Evolutionary conservation across 1,140 invertebrate species (phyloP).

Genomic region (Diorhabda sublineata): DNA sequence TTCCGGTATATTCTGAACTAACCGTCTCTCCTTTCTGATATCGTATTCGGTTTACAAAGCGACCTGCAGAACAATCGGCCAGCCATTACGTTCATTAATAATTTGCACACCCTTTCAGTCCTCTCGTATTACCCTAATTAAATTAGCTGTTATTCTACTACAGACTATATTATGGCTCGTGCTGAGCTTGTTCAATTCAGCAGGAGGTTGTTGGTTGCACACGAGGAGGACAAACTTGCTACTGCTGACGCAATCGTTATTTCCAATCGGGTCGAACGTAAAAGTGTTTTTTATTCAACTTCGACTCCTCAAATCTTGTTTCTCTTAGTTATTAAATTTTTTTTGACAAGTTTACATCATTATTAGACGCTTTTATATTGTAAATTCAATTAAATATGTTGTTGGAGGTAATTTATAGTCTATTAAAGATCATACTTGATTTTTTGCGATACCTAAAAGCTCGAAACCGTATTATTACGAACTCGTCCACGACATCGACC

Average conservation of each 20-base stretch:
- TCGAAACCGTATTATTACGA: too few relatives aligned
- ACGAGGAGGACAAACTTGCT: background rate
- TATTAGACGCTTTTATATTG: too few relatives aligned
- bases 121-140: slow-evolving; percentile 32
- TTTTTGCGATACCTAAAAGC: too few relatives aligned
- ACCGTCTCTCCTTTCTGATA: background rate
- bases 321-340: too few relatives aligned
- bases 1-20: background rate
- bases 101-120: slow-evolving; percentile 32
- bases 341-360: too few relatives aligned
- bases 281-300: background rate
- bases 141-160: slow-evolving; percentile 30
- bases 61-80: slow-evolving; percentile 19
- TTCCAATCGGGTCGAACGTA: background rate
- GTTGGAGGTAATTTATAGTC: too few relatives aligned
- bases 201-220: background rate
- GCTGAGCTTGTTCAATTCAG: slow-evolving; percentile 17
- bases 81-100: slow-evolving; percentile 30
- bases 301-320: too few relatives aligned
- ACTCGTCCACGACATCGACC: too few relatives aligned
- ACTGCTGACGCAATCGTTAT: background rate
- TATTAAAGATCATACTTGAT: too few relatives aligned
- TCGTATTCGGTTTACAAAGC: slow-evolving; percentile 7
- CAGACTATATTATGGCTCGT: slow-evolving; percentile 9
- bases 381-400: too few relatives aligned